These are phyloP conservation scores for Cynodonichthys magdalenae DNA, from an alignment of 2,797 vertebrate genomes.

Conservation along the genomic window DNA sequence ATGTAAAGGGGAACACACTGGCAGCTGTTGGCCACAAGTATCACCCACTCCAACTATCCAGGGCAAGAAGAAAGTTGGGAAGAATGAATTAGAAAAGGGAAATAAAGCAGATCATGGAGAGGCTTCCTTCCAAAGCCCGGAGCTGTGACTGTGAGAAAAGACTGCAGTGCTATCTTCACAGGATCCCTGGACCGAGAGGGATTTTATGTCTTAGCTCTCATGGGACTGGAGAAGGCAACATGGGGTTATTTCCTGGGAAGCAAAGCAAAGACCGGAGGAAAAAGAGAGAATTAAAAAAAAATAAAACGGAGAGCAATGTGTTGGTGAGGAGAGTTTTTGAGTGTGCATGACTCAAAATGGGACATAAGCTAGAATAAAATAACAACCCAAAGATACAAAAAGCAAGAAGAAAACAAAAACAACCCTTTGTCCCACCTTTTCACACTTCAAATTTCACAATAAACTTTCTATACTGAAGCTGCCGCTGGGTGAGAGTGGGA, in stretches of 20 bases:
- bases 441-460: constrained; percentile 65
- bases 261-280: constrained; percentile 52
- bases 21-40: too few relatives aligned
- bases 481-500: constrained; percentile 43
- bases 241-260: constrained; percentile 76
- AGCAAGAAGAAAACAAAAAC: constrained; percentile 65
- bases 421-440: constrained; percentile 51
- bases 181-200: constrained; percentile 65
- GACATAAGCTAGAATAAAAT: constrained; percentile 30
- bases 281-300: constrained; percentile 14
- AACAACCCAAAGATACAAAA: constrained; percentile 57
- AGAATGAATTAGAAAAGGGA: constrained; percentile 36
- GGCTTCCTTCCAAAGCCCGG: constrained; percentile 68
- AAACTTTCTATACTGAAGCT: constrained; percentile 47
- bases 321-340: constrained; percentile 41
- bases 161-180: constrained; percentile 72
- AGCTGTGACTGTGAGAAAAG: constrained; percentile 72
- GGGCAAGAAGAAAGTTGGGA: constrained; percentile 44
- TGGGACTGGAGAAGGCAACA: constrained; percentile 69
- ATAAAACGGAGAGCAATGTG: constrained; percentile 25
- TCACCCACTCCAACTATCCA: neutral
- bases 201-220: constrained; percentile 74
- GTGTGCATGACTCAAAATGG: constrained; percentile 44
- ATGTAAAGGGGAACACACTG: neutral
- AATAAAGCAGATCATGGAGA: constrained; percentile 6